A percentile compares a stretch with the other conserved stretches of the same genome.
Conservation (phyloP, 2,797 vertebrate species). For the Clarias platycephalus region DNA sequence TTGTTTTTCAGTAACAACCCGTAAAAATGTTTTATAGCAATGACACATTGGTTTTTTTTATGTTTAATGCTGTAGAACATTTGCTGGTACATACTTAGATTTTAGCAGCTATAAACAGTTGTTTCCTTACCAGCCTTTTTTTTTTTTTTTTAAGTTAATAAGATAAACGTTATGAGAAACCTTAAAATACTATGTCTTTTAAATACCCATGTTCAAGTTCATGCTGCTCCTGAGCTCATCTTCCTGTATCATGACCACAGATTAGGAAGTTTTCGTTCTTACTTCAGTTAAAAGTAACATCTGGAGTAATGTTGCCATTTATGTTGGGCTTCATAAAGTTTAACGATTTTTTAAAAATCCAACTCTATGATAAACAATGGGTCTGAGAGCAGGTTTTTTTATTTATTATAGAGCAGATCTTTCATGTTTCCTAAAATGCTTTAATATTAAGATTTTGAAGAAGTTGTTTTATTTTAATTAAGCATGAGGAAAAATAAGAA, state of each 20-base stretch:
- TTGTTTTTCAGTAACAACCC: background rate
- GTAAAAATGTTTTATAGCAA: background rate
- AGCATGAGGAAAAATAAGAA: conserved; percentile 43
- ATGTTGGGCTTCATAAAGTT: background rate
- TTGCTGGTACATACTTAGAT: background rate
- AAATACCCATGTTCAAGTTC: background rate
- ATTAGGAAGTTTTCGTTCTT: background rate
- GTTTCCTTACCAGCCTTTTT: background rate
- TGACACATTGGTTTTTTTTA: background rate
- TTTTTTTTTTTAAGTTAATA: background rate
- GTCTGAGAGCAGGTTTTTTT: conserved; percentile 7
- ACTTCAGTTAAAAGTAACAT: background rate
- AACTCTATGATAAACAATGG: conserved; percentile 20
- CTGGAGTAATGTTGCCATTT: background rate
- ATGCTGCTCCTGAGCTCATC: no score
- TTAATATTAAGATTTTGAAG: conserved; percentile 23
- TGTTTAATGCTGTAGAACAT: background rate
- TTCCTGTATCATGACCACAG: background rate
- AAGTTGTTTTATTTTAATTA: conserved; percentile 49
- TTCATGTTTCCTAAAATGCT: background rate
- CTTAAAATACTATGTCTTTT: background rate
- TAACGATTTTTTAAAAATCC: background rate
- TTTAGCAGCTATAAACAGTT: background rate
- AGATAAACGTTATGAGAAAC: background rate
- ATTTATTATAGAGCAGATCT: conserved; percentile 36